Conservation (phyloP, 2,888 invertebrate species). For the Mythimna impura region DNA sequence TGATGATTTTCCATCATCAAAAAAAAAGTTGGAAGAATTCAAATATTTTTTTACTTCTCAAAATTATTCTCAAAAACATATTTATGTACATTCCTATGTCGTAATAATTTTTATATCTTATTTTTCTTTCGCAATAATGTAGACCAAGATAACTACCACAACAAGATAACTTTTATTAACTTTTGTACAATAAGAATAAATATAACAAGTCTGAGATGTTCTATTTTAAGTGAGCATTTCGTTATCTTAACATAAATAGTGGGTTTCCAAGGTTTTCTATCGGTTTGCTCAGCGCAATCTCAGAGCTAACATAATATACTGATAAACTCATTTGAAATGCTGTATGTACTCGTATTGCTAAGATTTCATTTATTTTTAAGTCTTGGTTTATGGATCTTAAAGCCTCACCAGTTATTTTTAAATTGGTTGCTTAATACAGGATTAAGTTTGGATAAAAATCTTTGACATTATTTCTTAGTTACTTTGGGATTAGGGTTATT, state of each 20-base stretch:
- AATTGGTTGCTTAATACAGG: neutral
- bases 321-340: constrained; percentile 36
- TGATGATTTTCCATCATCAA: too few species aligned
- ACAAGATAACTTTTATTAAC: constrained; percentile 11
- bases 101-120: too few species aligned
- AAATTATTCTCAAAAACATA: too few species aligned
- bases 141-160: constrained; percentile 16
- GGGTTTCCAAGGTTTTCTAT: constrained; percentile 48
- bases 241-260: constrained; percentile 60
- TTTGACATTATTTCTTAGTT: neutral
- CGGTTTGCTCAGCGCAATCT: constrained; percentile 58
- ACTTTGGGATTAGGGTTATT: neutral
- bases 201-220: constrained; percentile 29
- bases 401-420: neutral
- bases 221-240: constrained; percentile 53
- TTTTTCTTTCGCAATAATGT: constrained; percentile 22
- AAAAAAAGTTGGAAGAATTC: too few species aligned
- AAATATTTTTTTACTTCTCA: too few species aligned
- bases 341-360: constrained; percentile 6
- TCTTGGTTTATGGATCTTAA: constrained; percentile 6
- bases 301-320: constrained; percentile 18
- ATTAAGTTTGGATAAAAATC: neutral
- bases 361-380: constrained; percentile 34
- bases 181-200: constrained; percentile 28
- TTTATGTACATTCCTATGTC: too few species aligned